These are phyloP conservation scores for Ectemnius cavifrons DNA, from an alignment of 2,888 invertebrate genomes.

Conservation along the genomic window DNA sequence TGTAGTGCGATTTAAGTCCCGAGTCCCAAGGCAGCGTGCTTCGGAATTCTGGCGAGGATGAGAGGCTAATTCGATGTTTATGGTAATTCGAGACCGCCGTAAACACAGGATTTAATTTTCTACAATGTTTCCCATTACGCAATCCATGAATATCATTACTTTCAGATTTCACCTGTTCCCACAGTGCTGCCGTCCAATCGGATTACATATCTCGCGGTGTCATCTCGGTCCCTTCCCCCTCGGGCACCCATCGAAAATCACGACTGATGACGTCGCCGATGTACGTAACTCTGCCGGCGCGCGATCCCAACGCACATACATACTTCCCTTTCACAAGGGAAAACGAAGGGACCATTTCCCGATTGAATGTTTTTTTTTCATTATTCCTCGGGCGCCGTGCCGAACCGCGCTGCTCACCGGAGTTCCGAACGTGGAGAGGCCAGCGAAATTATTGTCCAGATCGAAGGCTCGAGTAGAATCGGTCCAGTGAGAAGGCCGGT, in stretches of 20 bases:
- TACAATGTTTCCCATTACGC: conserved; percentile 49
- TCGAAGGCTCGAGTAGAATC: conserved; percentile 3
- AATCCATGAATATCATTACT: conserved; percentile 56
- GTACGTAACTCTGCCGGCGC: conserved; percentile 1
- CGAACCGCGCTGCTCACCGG: not conserved
- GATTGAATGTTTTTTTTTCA: conserved; percentile 50
- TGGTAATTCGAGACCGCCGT: conserved; percentile 42
- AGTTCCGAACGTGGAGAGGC: conserved; percentile 4
- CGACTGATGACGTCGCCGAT: conserved; percentile 24
- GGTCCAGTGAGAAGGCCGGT: conserved; percentile 29
- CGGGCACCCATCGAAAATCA: conserved; percentile 26
- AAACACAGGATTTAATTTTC: conserved; percentile 55
- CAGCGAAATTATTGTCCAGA: conserved; percentile 49
- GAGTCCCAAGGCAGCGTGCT: not conserved
- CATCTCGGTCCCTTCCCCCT: conserved; percentile 39
- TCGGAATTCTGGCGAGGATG: conserved; percentile 23
- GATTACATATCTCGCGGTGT: conserved; percentile 48
- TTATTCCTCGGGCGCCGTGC: conserved; percentile 12
- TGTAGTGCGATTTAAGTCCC: conserved; percentile 32
- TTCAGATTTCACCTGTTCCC: conserved; percentile 55
- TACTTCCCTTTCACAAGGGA: conserved; percentile 24
- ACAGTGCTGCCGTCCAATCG: conserved; percentile 43
- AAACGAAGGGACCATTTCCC: conserved; percentile 45
- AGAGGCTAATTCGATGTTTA: conserved; percentile 54
- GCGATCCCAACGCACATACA: too few relatives aligned